Evolutionary conservation across 2,888 invertebrate genomes (phyloP).

Genomic region (Ecdyonurus torrentis): DNA sequence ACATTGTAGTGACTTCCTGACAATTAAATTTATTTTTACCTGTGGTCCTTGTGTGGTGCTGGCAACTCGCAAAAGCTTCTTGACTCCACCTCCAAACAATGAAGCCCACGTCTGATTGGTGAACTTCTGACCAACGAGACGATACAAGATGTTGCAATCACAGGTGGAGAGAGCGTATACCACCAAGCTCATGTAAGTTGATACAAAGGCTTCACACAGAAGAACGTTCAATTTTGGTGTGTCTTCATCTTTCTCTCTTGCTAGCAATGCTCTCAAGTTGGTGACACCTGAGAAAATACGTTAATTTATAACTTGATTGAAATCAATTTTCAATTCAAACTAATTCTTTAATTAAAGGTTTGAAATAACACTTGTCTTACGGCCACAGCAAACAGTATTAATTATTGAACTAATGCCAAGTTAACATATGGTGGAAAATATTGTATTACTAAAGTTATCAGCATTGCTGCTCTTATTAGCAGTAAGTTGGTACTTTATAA

Average conservation of each 20-base stretch:
- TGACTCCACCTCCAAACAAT: constrained; percentile 81
- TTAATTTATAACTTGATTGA: no score
- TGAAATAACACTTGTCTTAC: no score
- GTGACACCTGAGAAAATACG: constrained; percentile 52
- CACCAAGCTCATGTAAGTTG: constrained; percentile 81
- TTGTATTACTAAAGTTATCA: no score
- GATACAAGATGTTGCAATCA: constrained; percentile 81
- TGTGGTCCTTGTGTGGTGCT: background rate
- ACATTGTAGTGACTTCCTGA: constrained; percentile 17
- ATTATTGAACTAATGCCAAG: no score
- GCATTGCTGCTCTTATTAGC: no score
- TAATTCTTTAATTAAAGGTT: no score
- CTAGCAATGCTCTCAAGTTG: constrained; percentile 73
- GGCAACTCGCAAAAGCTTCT: constrained; percentile 65
- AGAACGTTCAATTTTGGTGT: constrained; percentile 82
- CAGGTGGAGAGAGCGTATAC: constrained; percentile 86
- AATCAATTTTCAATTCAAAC: no score
- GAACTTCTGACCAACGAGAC: constrained; percentile 70
- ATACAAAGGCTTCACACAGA: constrained; percentile 82
- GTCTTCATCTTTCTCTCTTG: constrained; percentile 87
- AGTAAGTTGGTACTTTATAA: no score
- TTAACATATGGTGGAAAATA: no score
- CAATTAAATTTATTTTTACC: constrained; percentile 10
- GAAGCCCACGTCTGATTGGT: constrained; percentile 60
- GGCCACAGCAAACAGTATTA: no score